phyloP scores from a whole-genome alignment of 2,113 vertebrate genomes.

The Eira barbara region DNA sequence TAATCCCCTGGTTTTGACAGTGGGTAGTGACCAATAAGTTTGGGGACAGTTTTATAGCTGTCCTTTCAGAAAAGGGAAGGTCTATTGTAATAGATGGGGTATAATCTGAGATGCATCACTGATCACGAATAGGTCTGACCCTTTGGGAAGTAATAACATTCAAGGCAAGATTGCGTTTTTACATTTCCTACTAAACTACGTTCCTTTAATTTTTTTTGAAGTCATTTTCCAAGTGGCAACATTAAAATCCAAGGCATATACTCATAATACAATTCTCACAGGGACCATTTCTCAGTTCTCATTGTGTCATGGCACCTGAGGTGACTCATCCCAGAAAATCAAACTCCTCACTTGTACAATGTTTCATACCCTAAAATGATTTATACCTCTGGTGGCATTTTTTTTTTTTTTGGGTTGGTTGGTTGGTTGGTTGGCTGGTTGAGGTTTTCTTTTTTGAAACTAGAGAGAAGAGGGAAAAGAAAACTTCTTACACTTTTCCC shows the following conservation, averaged over 20 bases:
- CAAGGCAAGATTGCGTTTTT: background rate
- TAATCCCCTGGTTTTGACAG: background rate
- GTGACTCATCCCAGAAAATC: background rate
- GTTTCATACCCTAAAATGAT: background rate
- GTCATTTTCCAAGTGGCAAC: background rate
- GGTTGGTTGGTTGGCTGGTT: background rate
- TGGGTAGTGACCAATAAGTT: background rate
- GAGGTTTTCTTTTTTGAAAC: background rate
- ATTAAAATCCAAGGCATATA: background rate
- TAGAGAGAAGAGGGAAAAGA: background rate
- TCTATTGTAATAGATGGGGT: background rate
- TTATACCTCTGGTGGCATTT: background rate
- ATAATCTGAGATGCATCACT: background rate
- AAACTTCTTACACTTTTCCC: background rate
- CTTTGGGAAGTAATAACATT: background rate
- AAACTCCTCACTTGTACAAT: background rate
- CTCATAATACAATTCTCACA: background rate
- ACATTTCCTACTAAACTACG: background rate
- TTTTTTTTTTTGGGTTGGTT: background rate
- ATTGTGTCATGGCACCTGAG: background rate
- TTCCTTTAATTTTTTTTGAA: background rate
- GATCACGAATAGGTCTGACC: background rate
- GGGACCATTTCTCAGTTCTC: background rate
- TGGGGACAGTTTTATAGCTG: background rate
- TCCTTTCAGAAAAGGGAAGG: background rate